Evolutionary conservation across 2,113 vertebrate species (phyloP).

Genomic region (Chrysochloris asiatica): DNA sequence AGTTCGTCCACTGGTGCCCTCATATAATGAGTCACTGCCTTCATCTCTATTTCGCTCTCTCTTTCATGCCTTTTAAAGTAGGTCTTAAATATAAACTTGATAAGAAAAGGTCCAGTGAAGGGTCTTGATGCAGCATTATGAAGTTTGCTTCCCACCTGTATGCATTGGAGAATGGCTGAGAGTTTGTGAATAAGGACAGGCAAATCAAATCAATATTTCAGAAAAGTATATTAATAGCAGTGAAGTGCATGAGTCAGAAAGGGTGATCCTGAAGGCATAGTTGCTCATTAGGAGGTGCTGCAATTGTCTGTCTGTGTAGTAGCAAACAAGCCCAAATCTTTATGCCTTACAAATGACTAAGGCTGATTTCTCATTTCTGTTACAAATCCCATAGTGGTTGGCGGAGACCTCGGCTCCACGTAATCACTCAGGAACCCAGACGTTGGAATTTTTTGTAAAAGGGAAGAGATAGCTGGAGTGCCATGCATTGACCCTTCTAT

Average conservation of each 20-base stretch:
- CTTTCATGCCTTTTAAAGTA: background rate
- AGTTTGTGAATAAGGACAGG: background rate
- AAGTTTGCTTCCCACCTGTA: background rate
- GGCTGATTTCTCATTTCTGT: background rate
- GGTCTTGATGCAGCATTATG: background rate
- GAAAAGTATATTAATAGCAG: background rate
- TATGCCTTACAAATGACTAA: background rate
- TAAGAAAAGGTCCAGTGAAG: background rate
- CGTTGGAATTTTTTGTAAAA: background rate
- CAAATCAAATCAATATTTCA: background rate
- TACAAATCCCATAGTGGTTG: accelerated
- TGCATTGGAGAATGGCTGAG: background rate
- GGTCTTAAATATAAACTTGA: background rate
- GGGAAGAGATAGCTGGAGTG: background rate
- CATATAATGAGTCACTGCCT: background rate
- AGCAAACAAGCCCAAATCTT: background rate
- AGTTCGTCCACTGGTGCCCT: background rate
- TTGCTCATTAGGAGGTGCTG: background rate
- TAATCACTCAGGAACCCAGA: background rate
- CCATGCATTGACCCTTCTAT: background rate
- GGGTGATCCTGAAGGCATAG: no score
- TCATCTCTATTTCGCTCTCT: background rate
- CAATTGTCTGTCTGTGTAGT: no score
- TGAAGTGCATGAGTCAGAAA: background rate
- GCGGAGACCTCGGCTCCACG: background rate